phyloP scores from a whole-genome alignment of 2,113 vertebrate genomes.

The Prinia subflava region DNA sequence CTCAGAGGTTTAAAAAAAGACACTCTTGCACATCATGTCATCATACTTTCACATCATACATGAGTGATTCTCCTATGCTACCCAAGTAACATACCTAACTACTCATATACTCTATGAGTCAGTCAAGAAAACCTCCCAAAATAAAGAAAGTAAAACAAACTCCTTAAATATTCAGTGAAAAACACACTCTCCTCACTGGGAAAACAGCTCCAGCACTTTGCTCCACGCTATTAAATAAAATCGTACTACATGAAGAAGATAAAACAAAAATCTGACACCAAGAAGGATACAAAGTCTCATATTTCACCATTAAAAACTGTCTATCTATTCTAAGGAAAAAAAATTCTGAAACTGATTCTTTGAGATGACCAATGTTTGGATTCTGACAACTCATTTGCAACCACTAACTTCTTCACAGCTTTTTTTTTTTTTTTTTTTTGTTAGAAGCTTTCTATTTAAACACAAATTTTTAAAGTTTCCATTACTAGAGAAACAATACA shows the following conservation, averaged over 20 bases:
- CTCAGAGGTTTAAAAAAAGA: slow-evolving; percentile 49
- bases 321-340: neutral
- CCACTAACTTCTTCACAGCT: neutral
- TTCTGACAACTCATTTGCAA: neutral
- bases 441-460: neutral
- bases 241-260: neutral
- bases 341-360: neutral
- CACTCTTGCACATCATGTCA: slow-evolving; percentile 36
- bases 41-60: neutral
- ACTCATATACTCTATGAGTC: neutral
- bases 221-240: neutral
- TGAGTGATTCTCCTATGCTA: neutral
- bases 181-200: neutral
- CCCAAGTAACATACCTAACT: neutral
- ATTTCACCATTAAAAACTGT: neutral
- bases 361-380: neutral
- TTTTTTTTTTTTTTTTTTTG: neutral
- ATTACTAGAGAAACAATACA: neutral
- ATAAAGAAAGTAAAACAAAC: neutral
- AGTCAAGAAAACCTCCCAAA: neutral
- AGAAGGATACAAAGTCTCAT: neutral
- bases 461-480: neutral
- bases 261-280: neutral
- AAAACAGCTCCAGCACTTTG: neutral
- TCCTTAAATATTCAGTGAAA: neutral